Base-by-base conservation (phyloP, 2,113 vertebrate species). In the Ameiurus melas region DNA sequence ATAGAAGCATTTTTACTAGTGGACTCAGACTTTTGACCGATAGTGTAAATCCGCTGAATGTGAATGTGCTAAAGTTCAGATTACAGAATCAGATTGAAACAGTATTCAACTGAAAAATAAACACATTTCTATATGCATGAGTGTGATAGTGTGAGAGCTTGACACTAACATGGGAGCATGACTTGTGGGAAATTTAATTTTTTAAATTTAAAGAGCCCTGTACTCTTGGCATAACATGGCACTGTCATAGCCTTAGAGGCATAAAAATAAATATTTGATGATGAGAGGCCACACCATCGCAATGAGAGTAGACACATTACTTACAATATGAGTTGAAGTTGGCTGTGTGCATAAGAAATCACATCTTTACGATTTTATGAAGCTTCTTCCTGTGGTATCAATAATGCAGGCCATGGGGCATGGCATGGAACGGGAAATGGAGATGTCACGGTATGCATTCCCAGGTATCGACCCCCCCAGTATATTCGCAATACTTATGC, bases 251-350 rank as follows among this genome's bases (percentile, higher is more conserved):
- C 53, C 75, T 85, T 83, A 55, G 64, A 77, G 82, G 73, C 75
- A 83, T 83, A 88, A 86, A 89, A 88, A 92, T 95, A 93, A 95
- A 96, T 96, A 95, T 95, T 96, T 95, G 90, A 96, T 93, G 91
- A 93, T 51, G 73, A 91, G 78, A 79, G 90, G 91, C 92, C 83
- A 90, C 89, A 57, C 73, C 27, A 53, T 89, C 5, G 78, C n/a
- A 84, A 87, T 71, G 85, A 91, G 88, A 89, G 78, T 27, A 83
- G 77, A 88, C 88, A 85, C 81, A 84, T 87, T 90, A 77, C 85
- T 87, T 85, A 53, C 78, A n/a, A 85, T 82, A 84, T 83, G 85
- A 90, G 87, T 78, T 83, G 88, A 66, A 80, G 39, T 64, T 89
- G 71, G 43, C 84, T 68, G 51, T 85, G 60, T 89, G 88, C 89